Conservation (phyloP, 2,113 vertebrate genomes). For the Cheirogaleus medius region DNA sequence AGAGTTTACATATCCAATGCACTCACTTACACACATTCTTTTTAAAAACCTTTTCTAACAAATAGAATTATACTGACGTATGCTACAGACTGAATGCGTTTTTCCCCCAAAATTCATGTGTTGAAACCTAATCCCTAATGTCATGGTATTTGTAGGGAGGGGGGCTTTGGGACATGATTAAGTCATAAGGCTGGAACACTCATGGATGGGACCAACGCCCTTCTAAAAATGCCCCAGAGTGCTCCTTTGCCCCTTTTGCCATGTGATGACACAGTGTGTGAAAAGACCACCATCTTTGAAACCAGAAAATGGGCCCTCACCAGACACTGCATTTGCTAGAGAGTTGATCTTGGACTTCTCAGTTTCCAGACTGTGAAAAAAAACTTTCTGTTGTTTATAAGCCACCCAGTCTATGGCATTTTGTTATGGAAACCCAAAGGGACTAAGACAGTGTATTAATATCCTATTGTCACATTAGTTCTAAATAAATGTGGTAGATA, state of each 20-base stretch:
- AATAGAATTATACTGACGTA: background rate
- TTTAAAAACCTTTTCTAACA: background rate
- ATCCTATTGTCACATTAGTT: background rate
- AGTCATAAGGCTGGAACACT: background rate
- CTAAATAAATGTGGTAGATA: background rate
- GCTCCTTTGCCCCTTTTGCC: background rate
- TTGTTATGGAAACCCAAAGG: background rate
- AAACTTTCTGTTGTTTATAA: background rate
- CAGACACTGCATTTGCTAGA: background rate
- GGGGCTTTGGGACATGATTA: too few species aligned
- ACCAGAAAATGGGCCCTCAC: background rate
- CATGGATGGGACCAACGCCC: background rate
- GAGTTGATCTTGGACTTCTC: background rate
- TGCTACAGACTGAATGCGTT: background rate
- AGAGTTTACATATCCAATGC: background rate
- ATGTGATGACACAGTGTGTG: background rate
- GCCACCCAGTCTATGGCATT: background rate
- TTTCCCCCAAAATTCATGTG: background rate
- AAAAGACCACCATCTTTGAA: background rate
- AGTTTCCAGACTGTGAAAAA: background rate
- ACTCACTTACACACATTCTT: background rate
- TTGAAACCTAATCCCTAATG: background rate
- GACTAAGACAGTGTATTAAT: background rate
- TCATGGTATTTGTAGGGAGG: background rate
- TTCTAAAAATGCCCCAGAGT: background rate